Evolutionary conservation across 2,113 vertebrate species (phyloP), one percentile per base, ranked within the genome.

Genomic region (Corynorhinus townsendii): DNA sequence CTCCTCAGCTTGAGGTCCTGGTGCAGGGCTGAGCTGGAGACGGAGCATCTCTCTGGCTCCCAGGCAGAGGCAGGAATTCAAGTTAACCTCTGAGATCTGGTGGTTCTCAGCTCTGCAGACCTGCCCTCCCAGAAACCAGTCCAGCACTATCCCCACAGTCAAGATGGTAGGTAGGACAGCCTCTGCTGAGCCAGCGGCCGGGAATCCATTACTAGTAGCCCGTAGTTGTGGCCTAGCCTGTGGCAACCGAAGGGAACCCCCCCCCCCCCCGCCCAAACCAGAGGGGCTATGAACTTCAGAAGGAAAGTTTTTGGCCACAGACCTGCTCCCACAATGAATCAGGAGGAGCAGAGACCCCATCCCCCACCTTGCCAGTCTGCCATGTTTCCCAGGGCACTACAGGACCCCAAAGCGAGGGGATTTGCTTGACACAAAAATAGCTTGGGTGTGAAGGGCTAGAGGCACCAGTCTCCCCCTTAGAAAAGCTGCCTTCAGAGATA

Each of bases 271-370:
- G 2, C 52, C 33, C 5, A 16, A 56, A 24, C 64, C 54, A 19
- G 43, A 59, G 38, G 38, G 87, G 28, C 49, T 85, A 45, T 38
- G 4, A 54, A 92, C 84, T 75, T 95, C 76, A 88, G 85, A 79
- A 83, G 33, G 45, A 47, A 86, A 54, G 54, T 73, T 97, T 95
- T 43, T 14, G 69, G 64, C 75, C 93, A 84, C 75, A 93, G 52
- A 90, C 8, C 19, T 64, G 40, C 52, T 68, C 40, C 93, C 76
- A 49, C 52, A 86, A 66, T 84, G 91, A 96, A 93, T 95, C 95
- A 87, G 66, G 83, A 79, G 76, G 47, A 9, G 17, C 28, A 77
- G 89, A 69, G n/a, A 33, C 30, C 83, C 82, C 73, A 73, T 3
- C 40, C 79, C 75, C 22, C 11, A 11, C 47, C 49, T 56, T 12